Evolutionary conservation across 2,113 vertebrate genomes (phyloP), one percentile per base, ranked within the genome.

Genomic region (Cyprinodon variegatus): DNA sequence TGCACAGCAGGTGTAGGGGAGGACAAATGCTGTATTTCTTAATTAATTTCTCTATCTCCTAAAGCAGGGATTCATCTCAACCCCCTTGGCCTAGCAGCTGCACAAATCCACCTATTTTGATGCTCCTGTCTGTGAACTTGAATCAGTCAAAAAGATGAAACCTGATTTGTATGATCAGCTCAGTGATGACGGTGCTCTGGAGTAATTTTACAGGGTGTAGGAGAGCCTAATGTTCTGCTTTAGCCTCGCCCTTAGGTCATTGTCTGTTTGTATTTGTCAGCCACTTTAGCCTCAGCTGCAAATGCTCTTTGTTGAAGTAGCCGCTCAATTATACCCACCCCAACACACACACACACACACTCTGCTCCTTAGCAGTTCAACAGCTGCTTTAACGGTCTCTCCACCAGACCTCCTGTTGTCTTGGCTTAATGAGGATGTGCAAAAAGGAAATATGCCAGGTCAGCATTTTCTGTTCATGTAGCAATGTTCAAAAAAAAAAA

Each of bases 191-290:
- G 36, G 37, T 63, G 17, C 37, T 72, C 45, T 74, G 36, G 46
- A 74, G 36, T 69, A 71, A 70, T 15, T 48, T 20, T 64, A 36
- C 12, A 66, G 29, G 69, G 45, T 61, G 57, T 50, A n/a, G 62
- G 46, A 68, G 45, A 39, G 70, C n/a, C 4, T 76, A n/a, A 79
- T 77, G 66, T 40, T 71, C 65, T 29, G 48, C 72, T 61, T 63
- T 4, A 15, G 73, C 78, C 64, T 77, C 38, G 78, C 81, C 84
- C 29, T 73, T 66, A 37, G 75, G 81, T 73, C 17, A 0, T 73
- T 78, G 75, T 85, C 85, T 60, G 36, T 68, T 40, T 81, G 59
- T 72, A 74, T 89, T 81, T 72, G 67, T 80, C 72, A 38, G 69
- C 39, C 14, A 1, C 57, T 76, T 57, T 0, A 22, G 68, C 60